Base-by-base conservation (phyloP, 92 coral and sea anemone genomes). In the Parazoanthus atlanticus region DNA sequence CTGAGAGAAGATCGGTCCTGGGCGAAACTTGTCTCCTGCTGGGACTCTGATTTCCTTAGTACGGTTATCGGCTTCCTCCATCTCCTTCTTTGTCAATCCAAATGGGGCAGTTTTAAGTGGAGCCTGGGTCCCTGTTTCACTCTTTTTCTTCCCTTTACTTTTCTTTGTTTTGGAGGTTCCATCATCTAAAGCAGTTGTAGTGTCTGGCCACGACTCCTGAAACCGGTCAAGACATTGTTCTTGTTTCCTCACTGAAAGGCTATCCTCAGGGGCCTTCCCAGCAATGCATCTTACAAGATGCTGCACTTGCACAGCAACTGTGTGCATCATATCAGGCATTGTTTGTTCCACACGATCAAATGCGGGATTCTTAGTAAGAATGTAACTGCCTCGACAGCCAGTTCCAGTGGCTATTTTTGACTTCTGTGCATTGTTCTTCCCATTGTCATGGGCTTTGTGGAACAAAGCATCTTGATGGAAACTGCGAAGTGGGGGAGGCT, bases 31-130 rank as follows among this genome's bases (percentile, higher is more conserved):
- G 75, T 90, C 90, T 28, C 90, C 90, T 36, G 75, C 54, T 66
- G 92, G 92, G 19, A 80, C 87, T 21, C 23, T 86, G 8, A 90
- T 43, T 41, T 67, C 72, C 52, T 34, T 86, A 5, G 87, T 86
- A 33, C 92, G 86, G 28, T 38, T 80, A 80, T 90, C 92, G 47
- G 92, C 92, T 86, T 85, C 86, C 40, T 90, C 82, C 72, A 90
- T 43, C 36, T 90, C 73, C 61, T 85, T 79, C 21, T 86, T 86
- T 1, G 40, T 79, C n/a, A 90, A 31, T 9, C 86, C 90, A 90
- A 90, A 86, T 56, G 92, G 90, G 31, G 90, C 82, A 25, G 58
- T 17, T 33, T 36, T 36, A 36, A 36, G 40, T 36, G 40, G 40
- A 36, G 40, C 40, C 40, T 36, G 28, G 33, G 28, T 41, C 3